phyloP scores from a whole-genome alignment of 2,113 vertebrate species.

The Speoplatyrhinus poulsoni region DNA sequence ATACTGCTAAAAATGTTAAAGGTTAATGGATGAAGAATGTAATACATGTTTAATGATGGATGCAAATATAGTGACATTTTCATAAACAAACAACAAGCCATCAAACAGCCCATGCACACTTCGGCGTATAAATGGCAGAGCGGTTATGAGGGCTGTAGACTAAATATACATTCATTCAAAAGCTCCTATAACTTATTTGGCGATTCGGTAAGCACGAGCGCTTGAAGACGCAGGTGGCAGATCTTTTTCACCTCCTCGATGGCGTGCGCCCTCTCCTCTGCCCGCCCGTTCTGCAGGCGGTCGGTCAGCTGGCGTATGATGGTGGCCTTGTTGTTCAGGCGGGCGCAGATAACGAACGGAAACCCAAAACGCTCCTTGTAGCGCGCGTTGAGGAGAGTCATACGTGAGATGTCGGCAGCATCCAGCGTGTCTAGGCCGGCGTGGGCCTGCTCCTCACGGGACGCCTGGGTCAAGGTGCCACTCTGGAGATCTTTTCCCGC shows the following conservation, averaged over 20 bases:
- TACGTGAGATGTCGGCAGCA: constrained; percentile 44
- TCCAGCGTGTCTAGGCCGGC: constrained; percentile 75
- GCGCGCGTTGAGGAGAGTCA: constrained; percentile 71
- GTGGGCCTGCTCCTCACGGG: constrained; percentile 74
- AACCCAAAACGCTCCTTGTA: constrained; percentile 83
- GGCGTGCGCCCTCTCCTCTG: constrained; percentile 69
- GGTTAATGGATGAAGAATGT: too few species aligned
- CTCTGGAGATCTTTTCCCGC: constrained; percentile 76
- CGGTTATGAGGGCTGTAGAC: background rate
- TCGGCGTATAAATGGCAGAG: background rate
- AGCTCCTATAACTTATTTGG: constrained; percentile 31
- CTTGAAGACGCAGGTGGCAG: constrained; percentile 71
- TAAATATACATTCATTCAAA: background rate
- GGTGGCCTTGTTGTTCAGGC: constrained; percentile 64
- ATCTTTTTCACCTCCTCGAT: constrained; percentile 84
- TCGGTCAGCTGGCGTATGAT: constrained; percentile 68
- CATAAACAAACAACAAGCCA: too few species aligned
- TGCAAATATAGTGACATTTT: background rate
- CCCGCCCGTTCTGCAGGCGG: constrained; percentile 55
- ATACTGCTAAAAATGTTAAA: too few species aligned
- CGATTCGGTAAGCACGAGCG: constrained; percentile 50
- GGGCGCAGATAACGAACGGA: constrained; percentile 83
- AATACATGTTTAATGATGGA: background rate
- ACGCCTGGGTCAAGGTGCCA: constrained; percentile 75
- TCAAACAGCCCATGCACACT: background rate